Evolutionary conservation across 2,888 invertebrate species (phyloP), one percentile per base, ranked within the genome.

Genomic region (Phania funesta): DNA sequence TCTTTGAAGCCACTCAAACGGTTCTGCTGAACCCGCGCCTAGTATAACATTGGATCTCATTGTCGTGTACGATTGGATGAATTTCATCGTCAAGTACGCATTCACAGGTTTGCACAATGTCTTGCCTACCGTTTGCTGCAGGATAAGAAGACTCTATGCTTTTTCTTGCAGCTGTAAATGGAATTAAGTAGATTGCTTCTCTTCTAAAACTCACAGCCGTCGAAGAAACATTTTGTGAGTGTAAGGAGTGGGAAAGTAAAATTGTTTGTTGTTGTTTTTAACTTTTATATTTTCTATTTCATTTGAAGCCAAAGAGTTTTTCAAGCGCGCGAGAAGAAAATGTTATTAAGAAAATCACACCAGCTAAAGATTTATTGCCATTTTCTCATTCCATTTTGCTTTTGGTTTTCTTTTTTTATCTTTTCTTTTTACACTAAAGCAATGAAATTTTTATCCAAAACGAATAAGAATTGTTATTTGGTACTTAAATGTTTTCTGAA

Each of bases 331-430:
- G n/a, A n/a, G n/a, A 50, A 9, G 5, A 50, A 68, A 29, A 44
- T 32, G 8, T 41, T 20, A n/a, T 29, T 6, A 62, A 75, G 16
- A 73, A 75, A 75, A 65, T 75, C 24, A 52, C 67, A 58, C 54
- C 58, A 70, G 52, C 65, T 75, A 50, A 75, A 75, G 54, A 83
- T 79, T 79, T 83, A 79, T 74, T 74, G 75, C 24, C 46, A 54
- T 70, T 70, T 46, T 62, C 38, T 38, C 26, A 29, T 26, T 38
- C 16, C 11, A 8, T 41, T 16, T 16, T 41, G 6, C n/a, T n/a
- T 3, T 41, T 41, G 2, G 5, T 6, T 29, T 29, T 29, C 29
- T 6, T 4, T 29, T 29, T 29, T 29, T 7, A 7, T 29, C 7
- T 29, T 29, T 29, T 29, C 7, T 7, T 6, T n/a, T 41, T 16